Evolutionary conservation across 2,113 vertebrate species (phyloP), one percentile per base, ranked within the genome.

Genomic region (Trochalopteron elliotii): DNA sequence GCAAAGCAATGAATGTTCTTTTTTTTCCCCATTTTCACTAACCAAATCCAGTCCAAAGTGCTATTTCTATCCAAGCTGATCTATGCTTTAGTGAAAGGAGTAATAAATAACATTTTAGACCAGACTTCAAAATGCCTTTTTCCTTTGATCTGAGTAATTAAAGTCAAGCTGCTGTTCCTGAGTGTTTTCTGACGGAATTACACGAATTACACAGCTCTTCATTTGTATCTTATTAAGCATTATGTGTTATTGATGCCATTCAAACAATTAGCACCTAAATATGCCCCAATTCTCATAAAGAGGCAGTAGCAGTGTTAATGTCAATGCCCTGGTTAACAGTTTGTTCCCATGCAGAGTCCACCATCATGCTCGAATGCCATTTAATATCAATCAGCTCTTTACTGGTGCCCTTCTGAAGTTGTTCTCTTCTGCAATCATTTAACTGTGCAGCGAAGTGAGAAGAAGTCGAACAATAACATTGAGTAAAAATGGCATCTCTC

Each of bases 401-500:
- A 27, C 65, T 35, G 79, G 79, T 85, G 61, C 55, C 76, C 75
- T 70, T 95, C 91, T 75, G 77, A 90, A 56, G 52, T 15, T 39
- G 40, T 64, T 89, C 65, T 87, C 63, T 25, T 64, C 86, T 79
- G 45, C 76, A 56, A 11, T 31, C 67, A 12, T 84, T 92, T 89
- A 84, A 60, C 67, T 78, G 80, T 78, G 86, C 83, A 94, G 69
- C 2, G 1, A 61, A 87, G 69, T 89, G 81, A 87, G 94, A 71
- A 85, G 65, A 79, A 92, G 53, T 50, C 6, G 1, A 89, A 63
- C 17, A 90, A 63, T 18, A 86, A 95, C 6, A n/a, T 89, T 92
- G 96, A 97, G 80, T 82, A 96, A 97, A 95, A 96, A 78, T 86
- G 93, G 35, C 93, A 92, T 95, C 85, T 94, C 78, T 96, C 82